A percentile compares a stretch with the other conserved stretches of the same genome.
Conservation (phyloP, 2,888 invertebrate genomes). For the Temnothorax ravouxi region DNA sequence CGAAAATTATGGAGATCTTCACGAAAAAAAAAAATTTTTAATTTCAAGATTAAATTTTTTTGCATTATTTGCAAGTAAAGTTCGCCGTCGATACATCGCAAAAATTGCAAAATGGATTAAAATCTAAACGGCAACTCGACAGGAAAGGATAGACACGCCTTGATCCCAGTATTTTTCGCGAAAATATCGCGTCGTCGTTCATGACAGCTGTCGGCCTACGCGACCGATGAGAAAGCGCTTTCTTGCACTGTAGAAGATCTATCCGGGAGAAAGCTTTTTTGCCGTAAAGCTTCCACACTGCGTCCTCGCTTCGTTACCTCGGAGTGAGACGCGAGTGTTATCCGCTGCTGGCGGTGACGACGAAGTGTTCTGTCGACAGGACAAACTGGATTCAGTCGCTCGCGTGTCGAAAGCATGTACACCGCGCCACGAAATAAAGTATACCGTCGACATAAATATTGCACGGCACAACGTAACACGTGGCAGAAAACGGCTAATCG, state of each 20-base stretch:
- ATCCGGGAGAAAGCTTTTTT: constrained; percentile 70
- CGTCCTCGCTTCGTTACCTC: constrained; percentile 56
- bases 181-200: constrained; percentile 62
- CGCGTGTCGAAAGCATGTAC: constrained; percentile 60
- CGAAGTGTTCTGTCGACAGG: constrained; percentile 51
- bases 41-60: background rate
- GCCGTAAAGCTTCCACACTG: constrained; percentile 39
- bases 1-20: background rate
- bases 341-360: constrained; percentile 44
- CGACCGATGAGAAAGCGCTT: constrained; percentile 67
- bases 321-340: constrained; percentile 57
- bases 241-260: constrained; percentile 61
- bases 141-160: constrained; percentile 11
- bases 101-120: constrained; percentile 39
- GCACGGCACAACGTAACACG: constrained; percentile 5
- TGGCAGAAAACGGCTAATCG: constrained; percentile 24
- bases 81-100: background rate
- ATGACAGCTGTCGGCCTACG: constrained; percentile 61
- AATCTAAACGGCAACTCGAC: background rate
- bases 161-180: constrained; percentile 54
- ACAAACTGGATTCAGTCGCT: constrained; percentile 60
- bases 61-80: background rate
- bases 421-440: constrained; percentile 34
- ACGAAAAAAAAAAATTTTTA: background rate
- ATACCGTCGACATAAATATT: constrained; percentile 37